These are phyloP conservation scores for Ceratothoa steindachneri DNA, from an alignment of 2,888 invertebrate genomes.

Conservation along the genomic window DNA sequence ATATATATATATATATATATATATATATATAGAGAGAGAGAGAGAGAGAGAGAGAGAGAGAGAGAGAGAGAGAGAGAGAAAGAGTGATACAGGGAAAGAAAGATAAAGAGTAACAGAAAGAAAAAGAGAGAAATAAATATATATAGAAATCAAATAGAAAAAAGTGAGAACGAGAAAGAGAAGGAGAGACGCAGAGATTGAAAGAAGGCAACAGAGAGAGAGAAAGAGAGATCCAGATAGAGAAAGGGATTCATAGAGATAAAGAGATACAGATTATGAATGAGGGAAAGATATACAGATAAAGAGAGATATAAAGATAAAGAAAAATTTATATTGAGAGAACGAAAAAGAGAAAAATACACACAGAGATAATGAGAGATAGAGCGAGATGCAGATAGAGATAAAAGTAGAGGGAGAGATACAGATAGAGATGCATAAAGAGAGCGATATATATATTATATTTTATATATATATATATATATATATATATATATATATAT, in stretches of 20 bases:
- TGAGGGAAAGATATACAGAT: background rate
- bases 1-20: slow-evolving; percentile 12
- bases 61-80: background rate
- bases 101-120: no score
- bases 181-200: no score
- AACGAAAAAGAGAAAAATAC: no score
- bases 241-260: no score
- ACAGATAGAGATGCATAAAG: background rate
- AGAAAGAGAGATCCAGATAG: no score
- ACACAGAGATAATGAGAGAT: slow-evolving; percentile 1
- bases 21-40: slow-evolving; percentile 11
- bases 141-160: no score
- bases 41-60: background rate
- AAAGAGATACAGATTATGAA: no score
- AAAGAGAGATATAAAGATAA: background rate
- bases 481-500: slow-evolving; percentile 12
- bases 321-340: background rate
- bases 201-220: no score
- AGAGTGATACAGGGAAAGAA: no score
- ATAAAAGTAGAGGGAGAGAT: background rate
- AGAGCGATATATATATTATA: background rate
- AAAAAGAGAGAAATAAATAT: no score
- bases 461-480: slow-evolving; percentile 15
- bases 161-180: no score
- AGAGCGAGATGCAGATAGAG: background rate